Percentiles rank a stretch among this genome's conserved stretches.
These are phyloP conservation scores for Lophotis ruficrista DNA, from an alignment of 2,113 vertebrate genomes.

Conservation along the genomic window DNA sequence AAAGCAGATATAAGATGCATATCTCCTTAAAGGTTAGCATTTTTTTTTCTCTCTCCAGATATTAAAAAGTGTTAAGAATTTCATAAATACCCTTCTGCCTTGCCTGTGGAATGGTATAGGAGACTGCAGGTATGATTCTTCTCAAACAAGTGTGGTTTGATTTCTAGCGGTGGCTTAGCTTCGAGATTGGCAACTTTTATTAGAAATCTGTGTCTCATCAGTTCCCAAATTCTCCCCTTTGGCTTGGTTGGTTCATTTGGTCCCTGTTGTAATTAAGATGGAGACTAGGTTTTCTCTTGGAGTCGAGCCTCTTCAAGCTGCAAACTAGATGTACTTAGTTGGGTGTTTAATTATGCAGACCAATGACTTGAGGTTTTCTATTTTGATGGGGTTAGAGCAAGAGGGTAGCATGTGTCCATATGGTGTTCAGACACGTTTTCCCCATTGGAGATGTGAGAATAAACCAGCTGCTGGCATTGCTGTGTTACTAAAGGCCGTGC, in stretches of 20 bases:
- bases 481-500: not conserved
- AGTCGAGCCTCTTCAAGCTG: not conserved
- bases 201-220: not conserved
- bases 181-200: not conserved
- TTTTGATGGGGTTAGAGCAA: not conserved
- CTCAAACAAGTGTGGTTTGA: not conserved
- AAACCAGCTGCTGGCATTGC: not conserved
- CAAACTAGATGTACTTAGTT: not conserved
- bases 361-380: not conserved
- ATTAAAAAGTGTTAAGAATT: not conserved
- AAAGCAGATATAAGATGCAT: not conserved
- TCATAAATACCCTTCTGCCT: not conserved
- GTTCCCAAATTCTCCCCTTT: not conserved
- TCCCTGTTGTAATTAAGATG: not conserved
- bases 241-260: not conserved
- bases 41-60: not conserved
- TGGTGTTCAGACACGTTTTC: fast-evolving
- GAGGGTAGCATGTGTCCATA: fast-evolving
- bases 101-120: not conserved
- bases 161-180: not conserved
- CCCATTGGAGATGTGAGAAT: fast-evolving
- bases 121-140: not conserved
- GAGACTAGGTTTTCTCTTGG: not conserved
- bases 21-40: not conserved
- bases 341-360: not conserved